A percentile compares a stretch with the other conserved stretches of the same genome.
These are phyloP conservation scores for Drosophila bunnanda DNA, from an alignment of 2,888 invertebrate species.

Conservation along the genomic window DNA sequence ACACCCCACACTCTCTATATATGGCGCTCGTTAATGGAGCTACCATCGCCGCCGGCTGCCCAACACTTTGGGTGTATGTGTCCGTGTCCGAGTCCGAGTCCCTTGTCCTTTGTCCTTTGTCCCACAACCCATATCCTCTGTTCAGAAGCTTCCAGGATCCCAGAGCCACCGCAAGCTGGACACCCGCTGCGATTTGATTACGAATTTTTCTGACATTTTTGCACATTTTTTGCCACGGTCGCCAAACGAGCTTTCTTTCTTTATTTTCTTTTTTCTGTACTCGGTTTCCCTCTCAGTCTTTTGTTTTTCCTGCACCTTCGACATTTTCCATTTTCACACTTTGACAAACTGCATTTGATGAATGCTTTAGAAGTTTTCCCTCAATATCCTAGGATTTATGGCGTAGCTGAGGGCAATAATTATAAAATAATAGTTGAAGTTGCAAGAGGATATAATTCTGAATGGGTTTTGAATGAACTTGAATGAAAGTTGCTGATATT, in stretches of 20 bases:
- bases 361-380: slow-evolving; percentile 52
- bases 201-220: slow-evolving; percentile 82
- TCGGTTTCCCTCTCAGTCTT: slow-evolving; percentile 19
- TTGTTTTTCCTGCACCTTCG: slow-evolving; percentile 59
- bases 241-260: slow-evolving; percentile 28
- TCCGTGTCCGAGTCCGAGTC: slow-evolving; percentile 28
- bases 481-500: not conserved
- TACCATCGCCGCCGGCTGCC: slow-evolving; percentile 69
- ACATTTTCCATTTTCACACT: slow-evolving; percentile 54
- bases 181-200: slow-evolving; percentile 80
- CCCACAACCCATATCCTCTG: not conserved
- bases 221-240: slow-evolving; percentile 59
- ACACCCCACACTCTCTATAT: slow-evolving; percentile 33
- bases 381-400: slow-evolving; percentile 45
- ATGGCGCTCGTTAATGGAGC: slow-evolving; percentile 68
- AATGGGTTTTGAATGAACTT: slow-evolving; percentile 10
- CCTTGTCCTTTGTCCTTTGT: slow-evolving; percentile 27
- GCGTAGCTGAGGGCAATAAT: slow-evolving; percentile 50
- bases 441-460: not conserved
- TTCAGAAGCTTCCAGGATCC: slow-evolving; percentile 3
- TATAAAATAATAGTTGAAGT: slow-evolving; percentile 64
- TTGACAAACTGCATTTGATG: slow-evolving; percentile 75
- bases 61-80: slow-evolving; percentile 67
- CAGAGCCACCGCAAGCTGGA: slow-evolving; percentile 48
- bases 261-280: slow-evolving; percentile 9